phyloP scores from a whole-genome alignment of 2,888 invertebrate species.

The Argynnis bischoffii region DNA sequence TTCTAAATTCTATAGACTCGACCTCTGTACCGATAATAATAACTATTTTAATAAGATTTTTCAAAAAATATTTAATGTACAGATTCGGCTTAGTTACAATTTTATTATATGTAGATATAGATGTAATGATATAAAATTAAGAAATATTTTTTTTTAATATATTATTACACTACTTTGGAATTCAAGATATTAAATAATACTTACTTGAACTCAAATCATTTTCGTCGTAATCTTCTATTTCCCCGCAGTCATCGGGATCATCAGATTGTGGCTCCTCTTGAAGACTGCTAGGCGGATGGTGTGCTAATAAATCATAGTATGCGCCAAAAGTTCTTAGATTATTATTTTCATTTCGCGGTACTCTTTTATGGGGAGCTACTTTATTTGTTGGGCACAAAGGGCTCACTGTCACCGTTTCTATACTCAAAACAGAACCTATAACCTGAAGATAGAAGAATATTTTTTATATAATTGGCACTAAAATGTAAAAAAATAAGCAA shows the following conservation, averaged over 20 bases:
- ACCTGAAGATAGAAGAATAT: conserved; percentile 47
- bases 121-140: too few species aligned
- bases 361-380: conserved; percentile 66
- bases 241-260: conserved; percentile 68
- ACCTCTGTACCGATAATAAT: too few species aligned
- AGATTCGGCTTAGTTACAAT: too few species aligned
- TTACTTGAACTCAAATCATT: conserved; percentile 69
- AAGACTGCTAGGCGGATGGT: conserved; percentile 48
- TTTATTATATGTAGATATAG: too few species aligned
- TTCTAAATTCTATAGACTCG: too few species aligned
- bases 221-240: conserved; percentile 76
- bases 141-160: background rate
- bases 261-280: conserved; percentile 66
- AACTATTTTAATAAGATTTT: too few species aligned
- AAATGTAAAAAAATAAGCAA: background rate
- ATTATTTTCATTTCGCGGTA: conserved; percentile 46
- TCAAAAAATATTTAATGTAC: too few species aligned
- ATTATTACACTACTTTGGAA: background rate
- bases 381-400: conserved; percentile 75
- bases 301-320: conserved; percentile 57
- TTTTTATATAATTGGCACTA: conserved; percentile 20
- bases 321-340: conserved; percentile 63
- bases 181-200: conserved; percentile 41
- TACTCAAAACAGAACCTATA: conserved; percentile 44
- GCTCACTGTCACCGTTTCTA: conserved; percentile 61